Percentiles rank a stretch among this genome's conserved stretches.
These are phyloP conservation scores for Spisula solida DNA, from an alignment of 2,888 invertebrate species.

Conservation along the genomic window DNA sequence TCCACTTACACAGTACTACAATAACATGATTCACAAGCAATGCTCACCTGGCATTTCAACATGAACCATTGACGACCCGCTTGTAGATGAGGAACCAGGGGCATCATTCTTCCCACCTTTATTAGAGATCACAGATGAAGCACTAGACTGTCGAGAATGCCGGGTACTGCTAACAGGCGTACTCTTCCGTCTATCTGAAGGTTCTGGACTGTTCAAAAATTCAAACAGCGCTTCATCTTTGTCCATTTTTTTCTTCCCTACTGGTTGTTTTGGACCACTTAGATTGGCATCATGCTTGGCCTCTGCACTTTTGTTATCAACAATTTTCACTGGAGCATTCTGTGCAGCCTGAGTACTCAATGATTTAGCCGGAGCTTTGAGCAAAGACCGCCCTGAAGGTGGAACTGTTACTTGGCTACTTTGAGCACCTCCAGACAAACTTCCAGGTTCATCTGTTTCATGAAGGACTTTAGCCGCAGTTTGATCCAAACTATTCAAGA, in stretches of 20 bases:
- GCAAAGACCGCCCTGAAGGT: neutral
- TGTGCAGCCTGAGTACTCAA: slow-evolving; percentile 24
- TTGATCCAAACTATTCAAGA: slow-evolving; percentile 92
- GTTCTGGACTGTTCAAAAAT: slow-evolving; percentile 87
- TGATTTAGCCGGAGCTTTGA: slow-evolving; percentile 41
- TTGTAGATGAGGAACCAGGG: slow-evolving; percentile 70
- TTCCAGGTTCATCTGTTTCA: slow-evolving; percentile 54
- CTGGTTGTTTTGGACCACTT: slow-evolving; percentile 44
- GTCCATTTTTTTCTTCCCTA: slow-evolving; percentile 80
- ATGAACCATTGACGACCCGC: slow-evolving; percentile 77
- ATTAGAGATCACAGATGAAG: slow-evolving; percentile 83
- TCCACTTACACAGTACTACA: no score
- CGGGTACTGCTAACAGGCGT: slow-evolving; percentile 78
- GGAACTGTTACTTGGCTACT: neutral
- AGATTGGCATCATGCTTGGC: slow-evolving; percentile 43
- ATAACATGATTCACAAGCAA: no score
- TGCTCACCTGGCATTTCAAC: slow-evolving; percentile 74
- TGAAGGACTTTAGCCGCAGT: slow-evolving; percentile 91
- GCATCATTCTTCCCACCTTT: slow-evolving; percentile 72
- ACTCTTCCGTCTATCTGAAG: slow-evolving; percentile 75
- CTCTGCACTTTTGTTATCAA: slow-evolving; percentile 54
- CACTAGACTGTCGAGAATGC: slow-evolving; percentile 86
- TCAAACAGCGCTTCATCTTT: slow-evolving; percentile 88
- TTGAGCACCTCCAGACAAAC: neutral
- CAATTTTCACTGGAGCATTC: slow-evolving; percentile 75